These are phyloP conservation scores for Bolinopsis microptera DNA, from an alignment of 37 sponge, comb jelly and placozoan species.

Conservation along the genomic window DNA sequence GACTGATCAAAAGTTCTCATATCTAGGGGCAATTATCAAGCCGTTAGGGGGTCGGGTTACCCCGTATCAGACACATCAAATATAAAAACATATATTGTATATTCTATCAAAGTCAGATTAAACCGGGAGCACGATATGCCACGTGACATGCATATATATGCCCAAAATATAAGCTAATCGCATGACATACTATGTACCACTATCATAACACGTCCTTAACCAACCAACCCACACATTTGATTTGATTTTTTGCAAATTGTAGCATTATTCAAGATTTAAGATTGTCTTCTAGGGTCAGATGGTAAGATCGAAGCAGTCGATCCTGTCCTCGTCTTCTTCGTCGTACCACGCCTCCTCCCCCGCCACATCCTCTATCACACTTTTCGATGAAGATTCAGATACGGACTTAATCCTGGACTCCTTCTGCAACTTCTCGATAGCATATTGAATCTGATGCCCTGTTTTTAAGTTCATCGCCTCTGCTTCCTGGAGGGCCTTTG, in stretches of 20 bases:
- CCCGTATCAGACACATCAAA: background rate
- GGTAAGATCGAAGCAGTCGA: constrained; percentile 13
- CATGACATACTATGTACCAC: no score
- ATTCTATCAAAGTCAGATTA: background rate
- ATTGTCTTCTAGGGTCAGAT: background rate
- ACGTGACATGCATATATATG: background rate
- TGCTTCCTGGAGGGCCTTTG: background rate
- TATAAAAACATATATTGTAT: background rate
- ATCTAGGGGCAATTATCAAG: no score
- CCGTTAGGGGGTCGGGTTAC: no score
- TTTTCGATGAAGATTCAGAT: background rate
- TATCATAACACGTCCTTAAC: background rate
- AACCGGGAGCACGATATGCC: background rate
- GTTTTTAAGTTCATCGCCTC: background rate
- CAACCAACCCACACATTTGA: background rate
- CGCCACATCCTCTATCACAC: background rate
- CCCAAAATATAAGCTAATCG: background rate
- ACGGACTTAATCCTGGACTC: background rate
- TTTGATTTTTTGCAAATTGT: background rate
- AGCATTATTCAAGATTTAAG: background rate
- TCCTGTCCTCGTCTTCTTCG: constrained; percentile 34
- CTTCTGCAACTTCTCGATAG: constrained; percentile 37
- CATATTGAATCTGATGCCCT: constrained; percentile 55
- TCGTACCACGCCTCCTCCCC: constrained; percentile 37
- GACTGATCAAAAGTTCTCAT: no score